phyloP scores from a whole-genome alignment of 2,113 vertebrate genomes.

The Barbus barbus region DNA sequence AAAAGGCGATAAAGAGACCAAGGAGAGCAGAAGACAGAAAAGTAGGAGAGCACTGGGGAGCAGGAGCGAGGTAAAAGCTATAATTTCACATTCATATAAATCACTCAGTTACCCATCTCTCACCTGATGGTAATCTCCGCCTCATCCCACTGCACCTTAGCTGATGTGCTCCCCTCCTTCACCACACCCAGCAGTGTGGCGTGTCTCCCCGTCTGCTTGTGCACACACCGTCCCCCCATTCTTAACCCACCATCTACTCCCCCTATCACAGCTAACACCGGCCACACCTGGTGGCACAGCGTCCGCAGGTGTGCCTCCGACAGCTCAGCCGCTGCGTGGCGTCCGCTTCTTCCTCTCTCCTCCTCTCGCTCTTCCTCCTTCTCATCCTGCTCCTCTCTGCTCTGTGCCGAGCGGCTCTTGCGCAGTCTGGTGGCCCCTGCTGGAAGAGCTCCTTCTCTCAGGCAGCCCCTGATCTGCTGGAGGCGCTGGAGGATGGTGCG shows the following conservation, averaged over 20 bases:
- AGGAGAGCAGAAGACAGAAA: not conserved
- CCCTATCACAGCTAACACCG: constrained; percentile 77
- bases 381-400: constrained; percentile 85
- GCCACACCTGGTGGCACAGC: constrained; percentile 79
- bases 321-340: constrained; percentile 57
- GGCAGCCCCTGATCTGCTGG: constrained; percentile 74
- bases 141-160: constrained; percentile 82
- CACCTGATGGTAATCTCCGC: constrained; percentile 81
- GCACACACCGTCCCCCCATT: constrained; percentile 75
- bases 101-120: constrained; percentile 61
- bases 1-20: not conserved
- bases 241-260: constrained; percentile 78
- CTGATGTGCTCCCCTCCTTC: constrained; percentile 78
- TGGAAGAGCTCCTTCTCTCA: constrained; percentile 67
- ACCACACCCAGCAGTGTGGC: constrained; percentile 78
- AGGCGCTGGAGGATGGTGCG: constrained; percentile 74
- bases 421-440: constrained; percentile 72
- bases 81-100: not conserved
- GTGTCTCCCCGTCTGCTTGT: constrained; percentile 74
- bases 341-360: constrained; percentile 51
- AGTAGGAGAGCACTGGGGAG: not conserved
- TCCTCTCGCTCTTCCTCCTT: constrained; percentile 60
- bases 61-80: not conserved
- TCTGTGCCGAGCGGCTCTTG: constrained; percentile 94
- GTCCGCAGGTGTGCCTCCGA: constrained; percentile 72